phyloP scores from a whole-genome alignment of 1,140 invertebrate genomes.

The Platyscapa corneri region DNA sequence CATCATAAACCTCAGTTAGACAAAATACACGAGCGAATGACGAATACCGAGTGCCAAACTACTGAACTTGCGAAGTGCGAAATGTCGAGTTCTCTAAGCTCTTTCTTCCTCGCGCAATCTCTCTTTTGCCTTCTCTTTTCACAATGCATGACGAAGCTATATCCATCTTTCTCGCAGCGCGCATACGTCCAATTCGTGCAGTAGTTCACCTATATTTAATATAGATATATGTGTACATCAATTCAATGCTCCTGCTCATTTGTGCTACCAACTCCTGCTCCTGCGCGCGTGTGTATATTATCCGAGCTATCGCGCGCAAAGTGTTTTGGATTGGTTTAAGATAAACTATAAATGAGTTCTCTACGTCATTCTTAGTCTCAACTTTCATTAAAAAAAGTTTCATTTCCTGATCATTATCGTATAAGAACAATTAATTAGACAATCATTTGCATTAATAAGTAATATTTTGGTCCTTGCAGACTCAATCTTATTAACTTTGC shows the following conservation, averaged over 20 bases:
- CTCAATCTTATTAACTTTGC: too few species aligned
- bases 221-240: background rate
- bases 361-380: background rate
- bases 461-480: too few species aligned
- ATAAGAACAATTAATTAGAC: too few species aligned
- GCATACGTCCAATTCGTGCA: too few species aligned
- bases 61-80: background rate
- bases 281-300: background rate
- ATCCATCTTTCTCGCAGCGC: too few species aligned
- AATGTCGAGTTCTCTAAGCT: background rate
- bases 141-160: too few species aligned
- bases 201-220: background rate
- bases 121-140: background rate
- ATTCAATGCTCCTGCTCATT: background rate
- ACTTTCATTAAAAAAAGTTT: background rate
- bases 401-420: too few species aligned
- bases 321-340: background rate
- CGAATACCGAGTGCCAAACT: too few species aligned
- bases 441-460: too few species aligned
- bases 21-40: too few species aligned
- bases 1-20: too few species aligned
- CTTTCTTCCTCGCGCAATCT: background rate
- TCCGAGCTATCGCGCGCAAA: background rate
- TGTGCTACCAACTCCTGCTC: background rate
- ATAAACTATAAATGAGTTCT: background rate